Conservation (phyloP, 2,797 vertebrate genomes). For the Notoglanidium macrostoma region DNA sequence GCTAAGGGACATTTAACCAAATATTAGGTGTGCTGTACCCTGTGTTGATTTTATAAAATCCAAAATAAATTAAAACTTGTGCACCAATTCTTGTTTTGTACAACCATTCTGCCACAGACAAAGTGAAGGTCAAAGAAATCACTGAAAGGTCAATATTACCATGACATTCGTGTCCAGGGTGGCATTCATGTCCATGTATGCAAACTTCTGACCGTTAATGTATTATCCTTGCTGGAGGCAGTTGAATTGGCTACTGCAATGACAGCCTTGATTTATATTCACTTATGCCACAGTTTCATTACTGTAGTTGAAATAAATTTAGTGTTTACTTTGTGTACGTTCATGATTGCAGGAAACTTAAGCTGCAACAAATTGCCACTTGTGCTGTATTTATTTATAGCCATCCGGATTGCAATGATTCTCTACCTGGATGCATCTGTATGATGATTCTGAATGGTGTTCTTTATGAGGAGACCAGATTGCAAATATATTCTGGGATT, state of each 20-base stretch:
- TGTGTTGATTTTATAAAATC: too few species aligned
- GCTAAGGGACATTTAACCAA: too few species aligned
- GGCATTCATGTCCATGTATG: too few species aligned
- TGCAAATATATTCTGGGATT: conserved; percentile 4
- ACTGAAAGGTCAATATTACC: too few species aligned
- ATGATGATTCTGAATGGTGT: not conserved
- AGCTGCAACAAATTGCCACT: not conserved
- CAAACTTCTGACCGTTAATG: too few species aligned
- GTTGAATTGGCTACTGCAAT: not conserved
- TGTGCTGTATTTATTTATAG: not conserved
- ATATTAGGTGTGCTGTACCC: too few species aligned
- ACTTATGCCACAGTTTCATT: not conserved
- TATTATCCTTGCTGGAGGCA: not conserved
- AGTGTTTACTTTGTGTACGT: not conserved
- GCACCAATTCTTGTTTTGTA: too few species aligned
- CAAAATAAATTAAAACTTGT: too few species aligned
- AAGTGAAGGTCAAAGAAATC: too few species aligned
- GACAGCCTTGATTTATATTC: not conserved
- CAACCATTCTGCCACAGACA: too few species aligned
- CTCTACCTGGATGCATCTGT: too few species aligned
- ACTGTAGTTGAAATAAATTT: not conserved
- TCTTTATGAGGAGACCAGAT: not conserved
- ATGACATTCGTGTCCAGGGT: too few species aligned
- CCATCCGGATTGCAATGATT: not conserved
- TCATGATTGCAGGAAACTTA: not conserved